phyloP scores from a whole-genome alignment of 2,888 invertebrate genomes.

The Heteromyza rotundicornis region DNA sequence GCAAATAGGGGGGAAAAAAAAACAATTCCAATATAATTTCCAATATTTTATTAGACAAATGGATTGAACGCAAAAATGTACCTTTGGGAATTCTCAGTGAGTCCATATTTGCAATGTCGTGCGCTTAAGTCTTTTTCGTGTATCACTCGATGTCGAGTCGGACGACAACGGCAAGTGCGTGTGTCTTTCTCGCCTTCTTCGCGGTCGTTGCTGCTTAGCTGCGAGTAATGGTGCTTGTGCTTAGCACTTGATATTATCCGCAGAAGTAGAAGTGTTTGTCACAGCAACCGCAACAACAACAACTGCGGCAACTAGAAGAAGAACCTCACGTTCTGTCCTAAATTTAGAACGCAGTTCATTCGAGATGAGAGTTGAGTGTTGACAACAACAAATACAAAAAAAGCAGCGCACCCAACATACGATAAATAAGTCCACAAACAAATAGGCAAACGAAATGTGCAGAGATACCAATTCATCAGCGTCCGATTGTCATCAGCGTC shows the following conservation, averaged over 20 bases:
- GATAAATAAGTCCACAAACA: background rate
- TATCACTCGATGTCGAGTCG: background rate
- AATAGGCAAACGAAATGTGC: slow-evolving; percentile 3
- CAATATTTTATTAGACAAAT: background rate
- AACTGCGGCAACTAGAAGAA: background rate
- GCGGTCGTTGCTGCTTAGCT: slow-evolving; percentile 12
- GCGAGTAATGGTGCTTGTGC: background rate
- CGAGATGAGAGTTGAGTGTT: slow-evolving; percentile 8
- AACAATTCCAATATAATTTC: background rate
- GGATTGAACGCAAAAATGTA: slow-evolving; percentile 29
- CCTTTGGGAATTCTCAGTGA: slow-evolving; percentile 61
- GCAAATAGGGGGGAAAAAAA: background rate
- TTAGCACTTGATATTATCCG: too few relatives aligned
- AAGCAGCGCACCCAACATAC: background rate
- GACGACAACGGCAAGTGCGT: slow-evolving; percentile 18
- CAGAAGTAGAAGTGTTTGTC: too few relatives aligned
- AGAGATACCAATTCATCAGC: slow-evolving; percentile 7
- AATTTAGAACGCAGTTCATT: slow-evolving; percentile 30
- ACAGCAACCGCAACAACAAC: too few relatives aligned
- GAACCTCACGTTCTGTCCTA: slow-evolving; percentile 30
- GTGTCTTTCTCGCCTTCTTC: slow-evolving; percentile 19
- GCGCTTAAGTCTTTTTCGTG: slow-evolving; percentile 31
- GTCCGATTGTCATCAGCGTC: slow-evolving; percentile 2
- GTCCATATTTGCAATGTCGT: slow-evolving; percentile 49
- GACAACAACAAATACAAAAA: background rate